These are phyloP conservation scores for Tragelaphus buxtoni DNA, from an alignment of 2,113 vertebrate genomes.

Conservation along the genomic window DNA sequence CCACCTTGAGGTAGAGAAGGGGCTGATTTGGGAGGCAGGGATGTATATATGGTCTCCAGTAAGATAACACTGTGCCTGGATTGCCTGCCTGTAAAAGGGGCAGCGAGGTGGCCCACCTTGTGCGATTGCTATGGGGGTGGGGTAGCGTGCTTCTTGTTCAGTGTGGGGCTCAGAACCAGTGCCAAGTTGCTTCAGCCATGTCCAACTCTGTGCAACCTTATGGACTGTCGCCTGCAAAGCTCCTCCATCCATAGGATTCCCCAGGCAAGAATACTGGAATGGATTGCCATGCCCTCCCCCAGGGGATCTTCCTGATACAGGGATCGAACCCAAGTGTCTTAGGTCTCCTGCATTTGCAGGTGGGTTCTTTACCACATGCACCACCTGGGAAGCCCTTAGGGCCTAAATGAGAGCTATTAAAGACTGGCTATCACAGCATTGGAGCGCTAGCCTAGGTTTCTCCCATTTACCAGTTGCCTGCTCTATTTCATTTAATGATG, in stretches of 20 bases:
- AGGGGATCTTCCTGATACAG: neutral
- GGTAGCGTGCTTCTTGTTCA: neutral
- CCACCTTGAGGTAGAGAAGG: neutral
- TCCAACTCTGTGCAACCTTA: neutral
- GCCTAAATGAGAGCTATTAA: neutral
- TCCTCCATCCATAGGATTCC: neutral
- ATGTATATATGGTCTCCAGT: neutral
- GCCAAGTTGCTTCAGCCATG: neutral
- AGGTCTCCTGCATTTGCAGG: neutral
- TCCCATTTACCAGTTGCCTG: neutral
- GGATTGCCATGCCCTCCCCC: neutral
- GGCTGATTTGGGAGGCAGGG: neutral
- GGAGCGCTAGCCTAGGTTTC: neutral
- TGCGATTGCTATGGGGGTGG: neutral
- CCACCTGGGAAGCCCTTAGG: neutral
- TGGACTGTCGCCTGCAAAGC: neutral
- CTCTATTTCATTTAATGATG: constrained; percentile 16
- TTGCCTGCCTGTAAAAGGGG: neutral
- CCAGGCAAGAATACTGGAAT: neutral
- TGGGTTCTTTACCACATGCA: neutral
- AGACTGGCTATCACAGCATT: neutral
- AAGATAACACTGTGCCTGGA: neutral
- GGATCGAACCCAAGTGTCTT: neutral
- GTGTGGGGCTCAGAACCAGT: neutral
- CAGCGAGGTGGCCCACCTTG: fast-evolving